Evolutionary conservation across 2,888 invertebrate species (phyloP).

Genomic region (Mimas tiliae): DNA sequence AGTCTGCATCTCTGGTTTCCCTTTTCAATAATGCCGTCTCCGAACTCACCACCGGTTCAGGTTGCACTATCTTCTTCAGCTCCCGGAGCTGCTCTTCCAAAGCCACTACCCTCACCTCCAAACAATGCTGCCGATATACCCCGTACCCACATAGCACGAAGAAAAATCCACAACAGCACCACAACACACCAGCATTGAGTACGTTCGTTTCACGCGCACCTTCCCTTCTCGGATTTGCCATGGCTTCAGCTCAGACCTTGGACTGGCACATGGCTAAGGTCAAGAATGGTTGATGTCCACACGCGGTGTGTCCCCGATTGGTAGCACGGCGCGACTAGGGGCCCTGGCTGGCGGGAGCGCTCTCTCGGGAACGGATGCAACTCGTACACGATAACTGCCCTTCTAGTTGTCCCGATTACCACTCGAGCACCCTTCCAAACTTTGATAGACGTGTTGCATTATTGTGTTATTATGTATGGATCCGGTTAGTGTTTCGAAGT

Average conservation of each 20-base stretch:
- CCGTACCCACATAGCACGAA: slow-evolving; percentile 68
- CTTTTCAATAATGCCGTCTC: slow-evolving; percentile 57
- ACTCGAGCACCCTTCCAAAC: slow-evolving; percentile 76
- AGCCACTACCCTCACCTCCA: slow-evolving; percentile 69
- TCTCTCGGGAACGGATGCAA: slow-evolving; percentile 81
- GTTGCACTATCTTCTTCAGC: slow-evolving; percentile 42
- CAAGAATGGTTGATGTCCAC: slow-evolving; percentile 23
- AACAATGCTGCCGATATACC: slow-evolving; percentile 67
- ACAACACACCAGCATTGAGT: slow-evolving; percentile 71
- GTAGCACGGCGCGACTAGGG: slow-evolving; percentile 37
- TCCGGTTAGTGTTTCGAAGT: slow-evolving; percentile 51
- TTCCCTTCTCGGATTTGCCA: slow-evolving; percentile 61
- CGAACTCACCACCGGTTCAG: slow-evolving; percentile 41
- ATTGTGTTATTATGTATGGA: slow-evolving; percentile 55
- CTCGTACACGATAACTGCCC: slow-evolving; percentile 78
- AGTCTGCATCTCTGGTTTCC: slow-evolving; percentile 71
- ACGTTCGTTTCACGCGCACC: slow-evolving; percentile 59
- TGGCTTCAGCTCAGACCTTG: slow-evolving; percentile 35
- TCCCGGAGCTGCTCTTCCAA: slow-evolving; percentile 63
- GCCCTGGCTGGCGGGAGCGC: slow-evolving; percentile 49
- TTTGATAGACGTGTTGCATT: slow-evolving; percentile 78
- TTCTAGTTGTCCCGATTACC: slow-evolving; percentile 79
- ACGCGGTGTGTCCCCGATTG: slow-evolving; percentile 26
- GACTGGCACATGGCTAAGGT: slow-evolving; percentile 19
- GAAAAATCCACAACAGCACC: slow-evolving; percentile 73